Conservation (phyloP, 2,113 vertebrate genomes). For the Pongo abelii region DNA sequence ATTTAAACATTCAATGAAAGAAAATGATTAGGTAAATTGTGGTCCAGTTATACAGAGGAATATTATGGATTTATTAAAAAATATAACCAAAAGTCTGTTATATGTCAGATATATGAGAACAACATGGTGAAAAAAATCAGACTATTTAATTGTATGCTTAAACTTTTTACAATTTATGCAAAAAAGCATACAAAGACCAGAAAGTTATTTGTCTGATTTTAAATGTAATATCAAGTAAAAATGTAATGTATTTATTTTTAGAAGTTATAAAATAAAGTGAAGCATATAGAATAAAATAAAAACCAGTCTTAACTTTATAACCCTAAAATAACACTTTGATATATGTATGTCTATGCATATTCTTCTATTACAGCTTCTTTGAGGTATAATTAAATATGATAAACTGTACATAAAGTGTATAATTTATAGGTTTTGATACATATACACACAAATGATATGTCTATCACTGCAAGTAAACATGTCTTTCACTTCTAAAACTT, state of each 20-base stretch:
- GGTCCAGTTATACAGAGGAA: neutral
- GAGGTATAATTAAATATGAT: neutral
- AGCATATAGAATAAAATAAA: neutral
- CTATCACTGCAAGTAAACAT: neutral
- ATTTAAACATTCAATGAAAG: neutral
- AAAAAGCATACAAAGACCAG: neutral
- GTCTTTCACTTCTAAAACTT: neutral
- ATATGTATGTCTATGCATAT: neutral
- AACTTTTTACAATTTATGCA: neutral
- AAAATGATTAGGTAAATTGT: neutral
- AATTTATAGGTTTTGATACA: neutral
- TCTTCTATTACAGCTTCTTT: neutral
- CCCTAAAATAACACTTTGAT: neutral
- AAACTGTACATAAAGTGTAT: neutral
- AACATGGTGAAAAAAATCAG: neutral
- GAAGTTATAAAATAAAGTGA: neutral
- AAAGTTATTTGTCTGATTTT: constrained; percentile 1
- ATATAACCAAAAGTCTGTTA: neutral
- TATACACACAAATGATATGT: neutral
- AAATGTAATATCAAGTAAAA: neutral
- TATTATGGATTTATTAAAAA: neutral
- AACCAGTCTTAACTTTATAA: neutral
- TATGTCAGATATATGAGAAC: neutral
- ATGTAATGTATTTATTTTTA: neutral
- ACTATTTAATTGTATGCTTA: neutral